Evolutionary conservation across 2,888 invertebrate genomes (phyloP), one percentile per base, ranked within the genome.

Genomic region (Didymodactylos carnosus): DNA sequence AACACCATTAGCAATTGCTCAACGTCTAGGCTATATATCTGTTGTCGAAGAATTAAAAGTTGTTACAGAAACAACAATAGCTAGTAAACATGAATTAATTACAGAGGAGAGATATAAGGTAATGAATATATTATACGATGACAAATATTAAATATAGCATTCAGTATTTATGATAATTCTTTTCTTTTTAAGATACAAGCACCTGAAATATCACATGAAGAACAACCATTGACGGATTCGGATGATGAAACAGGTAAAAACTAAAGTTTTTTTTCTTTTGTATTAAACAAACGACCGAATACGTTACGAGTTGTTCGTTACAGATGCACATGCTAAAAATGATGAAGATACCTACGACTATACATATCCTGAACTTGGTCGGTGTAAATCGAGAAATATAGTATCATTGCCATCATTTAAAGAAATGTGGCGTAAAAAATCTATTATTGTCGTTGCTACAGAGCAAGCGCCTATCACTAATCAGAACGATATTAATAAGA

Each of bases 121-220:
- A 39, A 92, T 95, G 77, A n/a, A 40, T 43, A 2, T 19, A 6
- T n/a, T 13, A 23, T 16, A n/a, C n/a, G n/a, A n/a, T n/a, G n/a
- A n/a, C n/a, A n/a, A n/a, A n/a, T n/a, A n/a, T n/a, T 1, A 4
- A 7, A 46, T 6, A 19, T 43, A 41, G 10, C 5, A 3, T 16
- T 2, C 8, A 10, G 13, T 5, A 27, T 27, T 23, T 23, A 5
- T 23, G 5, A 5, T 16, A 43, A 10, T 23, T 23, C 6, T 27
- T 19, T 39, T 16, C 23, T 14, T 11, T n/a, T 39, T 3, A 29
- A 72, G 49, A 39, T 75, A 23, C 75, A 72, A 72, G 93, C 95
- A 5, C 98, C 98, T 0, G 98, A 99, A 85, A 92, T 92, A 19
- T 98, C 99, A 98, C 92, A 97, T 80, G 98, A 99, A 29, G 62